Percentiles rank a stretch among this genome's conserved stretches.
Conservation (phyloP, 2,888 invertebrate genomes). For the Drosophila meridionalis region DNA sequence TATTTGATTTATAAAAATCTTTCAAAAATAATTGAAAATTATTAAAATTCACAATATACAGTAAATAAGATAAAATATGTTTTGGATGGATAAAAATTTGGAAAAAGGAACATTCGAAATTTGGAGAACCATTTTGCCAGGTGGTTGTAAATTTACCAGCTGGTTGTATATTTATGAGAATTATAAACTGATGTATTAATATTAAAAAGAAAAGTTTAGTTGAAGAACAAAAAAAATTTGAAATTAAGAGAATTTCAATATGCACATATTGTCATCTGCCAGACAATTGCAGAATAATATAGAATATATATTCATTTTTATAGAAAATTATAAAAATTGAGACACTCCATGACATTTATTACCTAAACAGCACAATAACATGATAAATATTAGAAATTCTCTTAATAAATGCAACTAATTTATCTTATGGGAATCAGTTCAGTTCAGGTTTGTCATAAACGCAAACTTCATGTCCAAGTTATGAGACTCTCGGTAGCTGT, state of each 20-base stretch:
- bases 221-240: background rate
- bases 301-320: background rate
- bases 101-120: too few relatives aligned
- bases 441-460: background rate
- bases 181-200: background rate
- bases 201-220: background rate
- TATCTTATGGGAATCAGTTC: background rate
- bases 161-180: background rate
- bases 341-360: background rate
- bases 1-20: too few relatives aligned
- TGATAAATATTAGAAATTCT: background rate
- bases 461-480: constrained; percentile 8
- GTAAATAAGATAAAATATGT: too few relatives aligned
- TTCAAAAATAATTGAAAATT: too few relatives aligned
- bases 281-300: background rate
- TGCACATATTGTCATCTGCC: background rate
- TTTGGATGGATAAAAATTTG: too few relatives aligned
- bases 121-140: background rate
- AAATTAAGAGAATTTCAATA: background rate
- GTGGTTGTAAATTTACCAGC: background rate
- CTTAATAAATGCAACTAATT: background rate
- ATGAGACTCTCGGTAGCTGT: constrained; percentile 8
- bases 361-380: background rate
- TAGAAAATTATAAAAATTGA: background rate
- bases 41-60: too few relatives aligned